Conservation (phyloP, 2,797 vertebrate species). For the Syncerus caffer region DNA sequence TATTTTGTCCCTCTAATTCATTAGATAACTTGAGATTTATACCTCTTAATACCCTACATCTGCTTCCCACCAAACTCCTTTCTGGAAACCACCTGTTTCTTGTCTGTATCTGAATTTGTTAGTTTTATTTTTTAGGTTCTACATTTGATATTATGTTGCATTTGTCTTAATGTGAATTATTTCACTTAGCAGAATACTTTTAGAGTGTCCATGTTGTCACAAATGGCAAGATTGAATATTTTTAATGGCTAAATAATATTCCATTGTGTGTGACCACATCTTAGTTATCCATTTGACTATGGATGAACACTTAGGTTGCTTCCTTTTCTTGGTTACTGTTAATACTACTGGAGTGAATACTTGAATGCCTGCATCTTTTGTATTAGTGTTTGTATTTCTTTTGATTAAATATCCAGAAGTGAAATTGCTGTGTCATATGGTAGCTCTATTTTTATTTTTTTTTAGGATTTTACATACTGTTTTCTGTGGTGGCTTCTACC, state of each 20-base stretch:
- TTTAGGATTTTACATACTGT: not conserved
- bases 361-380: not conserved
- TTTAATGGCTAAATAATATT: not conserved
- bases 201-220: not conserved
- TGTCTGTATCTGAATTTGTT: not conserved
- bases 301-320: not conserved
- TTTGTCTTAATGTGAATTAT: not conserved
- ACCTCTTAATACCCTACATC: not conserved
- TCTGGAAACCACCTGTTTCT: not conserved
- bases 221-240: not conserved
- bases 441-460: not conserved
- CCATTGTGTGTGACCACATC: not conserved
- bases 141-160: not conserved
- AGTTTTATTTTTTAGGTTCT: not conserved
- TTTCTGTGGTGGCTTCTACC: not conserved
- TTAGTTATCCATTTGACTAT: not conserved
- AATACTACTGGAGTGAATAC: not conserved
- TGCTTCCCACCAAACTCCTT: not conserved
- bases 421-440: not conserved
- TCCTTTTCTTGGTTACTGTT: not conserved
- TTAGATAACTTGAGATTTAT: not conserved
- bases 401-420: not conserved
- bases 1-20: not conserved
- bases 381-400: not conserved
- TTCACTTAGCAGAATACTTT: not conserved